Conservation (phyloP, 2,113 vertebrate genomes). For the Eonycteris spelaea region DNA sequence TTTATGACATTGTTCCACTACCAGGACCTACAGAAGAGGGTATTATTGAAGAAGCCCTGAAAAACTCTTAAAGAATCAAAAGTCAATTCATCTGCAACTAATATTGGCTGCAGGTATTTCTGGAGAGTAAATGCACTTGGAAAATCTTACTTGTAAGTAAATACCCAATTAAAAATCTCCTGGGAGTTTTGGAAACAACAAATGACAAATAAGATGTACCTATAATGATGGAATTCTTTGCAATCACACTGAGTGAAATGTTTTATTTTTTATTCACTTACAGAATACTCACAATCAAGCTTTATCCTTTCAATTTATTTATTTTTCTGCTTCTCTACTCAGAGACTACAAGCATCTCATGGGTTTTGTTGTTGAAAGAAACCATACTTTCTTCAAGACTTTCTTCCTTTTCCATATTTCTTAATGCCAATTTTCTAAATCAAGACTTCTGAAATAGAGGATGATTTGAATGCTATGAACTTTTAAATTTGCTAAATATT, state of each 20-base stretch:
- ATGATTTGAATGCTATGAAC: neutral
- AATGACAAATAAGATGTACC: neutral
- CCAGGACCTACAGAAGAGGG: neutral
- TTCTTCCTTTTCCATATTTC: neutral
- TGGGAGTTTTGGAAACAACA: neutral
- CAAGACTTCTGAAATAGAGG: neutral
- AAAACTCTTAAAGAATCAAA: constrained; percentile 17
- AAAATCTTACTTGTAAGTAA: constrained; percentile 22
- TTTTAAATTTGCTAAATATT: neutral
- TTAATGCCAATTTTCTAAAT: neutral
- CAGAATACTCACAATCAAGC: neutral
- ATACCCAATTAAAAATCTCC: constrained; percentile 23
- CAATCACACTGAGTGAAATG: neutral
- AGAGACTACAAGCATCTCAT: neutral
- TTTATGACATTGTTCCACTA: neutral
- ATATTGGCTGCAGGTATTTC: neutral
- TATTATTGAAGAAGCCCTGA: neutral
- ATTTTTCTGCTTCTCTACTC: neutral
- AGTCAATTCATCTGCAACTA: neutral
- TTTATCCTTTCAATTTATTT: neutral
- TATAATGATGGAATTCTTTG: neutral
- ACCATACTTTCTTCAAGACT: neutral
- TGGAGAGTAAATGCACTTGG: neutral
- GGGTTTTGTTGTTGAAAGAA: neutral
- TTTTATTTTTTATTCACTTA: neutral